Evolutionary conservation across 2,888 invertebrate genomes (phyloP), one percentile per base, ranked within the genome.

Genomic region (Meteorus cinctellus): DNA sequence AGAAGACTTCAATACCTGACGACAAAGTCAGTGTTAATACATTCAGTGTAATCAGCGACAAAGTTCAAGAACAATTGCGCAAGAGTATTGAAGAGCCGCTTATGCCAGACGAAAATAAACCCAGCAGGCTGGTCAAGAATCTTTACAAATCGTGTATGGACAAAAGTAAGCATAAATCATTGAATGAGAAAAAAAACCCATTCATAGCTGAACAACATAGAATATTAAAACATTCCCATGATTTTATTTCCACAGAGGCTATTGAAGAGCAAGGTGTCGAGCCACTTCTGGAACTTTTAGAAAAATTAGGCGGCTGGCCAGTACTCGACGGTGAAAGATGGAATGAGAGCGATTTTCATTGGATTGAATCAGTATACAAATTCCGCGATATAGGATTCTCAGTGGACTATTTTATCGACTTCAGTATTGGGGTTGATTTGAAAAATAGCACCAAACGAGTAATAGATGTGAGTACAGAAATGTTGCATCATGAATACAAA

Each of bases 101-200:
- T 5, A 14, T 51, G 12, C 78, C 82, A 0, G 90, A 92, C 27
- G 95, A 95, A 81, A 93, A 94, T 0, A 92, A 92, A 81, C 94
- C 95, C 0, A 95, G 96, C 86, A 91, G 90, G 74, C 92, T 96
- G 76, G 95, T 95, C 19, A 97, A 96, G 89, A 93, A 94, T 29
- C 90, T 97, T 78, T 98, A 96, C 91, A 92, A 93, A 84, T 94
- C 96, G 70, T 98, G 98, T 90, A 95, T 97, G 94, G 96, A 97
- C 87, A 94, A 94, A 90, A 93, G 96, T 96, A 8, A 55, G 55
- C 8, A 55, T 19, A 8, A 41, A 41, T 41, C 41, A 41, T 41
- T 41, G 12, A 41, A 41, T 34, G 34, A 34, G 4, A 8, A 34
- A 34, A 34, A 34, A 34, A 34, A 8, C 34, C 4, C 4, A 34